Evolutionary conservation across 1,140 invertebrate species (phyloP).

Genomic region (Camponotus vicinus): DNA sequence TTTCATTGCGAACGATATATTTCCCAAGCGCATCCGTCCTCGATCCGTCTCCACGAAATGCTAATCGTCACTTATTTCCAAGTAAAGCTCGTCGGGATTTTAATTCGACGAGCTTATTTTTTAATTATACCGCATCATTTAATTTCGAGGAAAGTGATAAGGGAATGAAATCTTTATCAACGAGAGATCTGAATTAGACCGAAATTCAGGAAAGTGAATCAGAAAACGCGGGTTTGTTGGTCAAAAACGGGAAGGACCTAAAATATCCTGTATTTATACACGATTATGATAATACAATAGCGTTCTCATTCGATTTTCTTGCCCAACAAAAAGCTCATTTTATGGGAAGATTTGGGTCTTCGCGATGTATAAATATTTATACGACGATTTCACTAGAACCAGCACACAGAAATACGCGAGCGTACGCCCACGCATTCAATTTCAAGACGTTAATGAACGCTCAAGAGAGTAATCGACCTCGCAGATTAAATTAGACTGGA

Average conservation of each 20-base stretch:
- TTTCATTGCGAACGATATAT: not conserved
- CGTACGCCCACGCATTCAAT: constrained; percentile 9
- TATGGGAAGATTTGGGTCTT: not conserved
- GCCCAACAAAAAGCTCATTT: not conserved
- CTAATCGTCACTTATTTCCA: constrained; percentile 10
- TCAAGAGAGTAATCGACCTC: constrained; percentile 46
- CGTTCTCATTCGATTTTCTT: constrained; percentile 1
- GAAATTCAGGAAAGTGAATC: not conserved
- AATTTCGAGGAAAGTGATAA: not conserved
- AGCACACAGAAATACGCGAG: not conserved
- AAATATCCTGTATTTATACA: not conserved
- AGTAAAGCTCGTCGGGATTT: not conserved
- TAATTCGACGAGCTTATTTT: not conserved
- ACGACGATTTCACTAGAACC: constrained; percentile 19
- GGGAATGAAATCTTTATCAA: not conserved
- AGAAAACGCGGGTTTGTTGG: too few relatives aligned
- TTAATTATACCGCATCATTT: not conserved
- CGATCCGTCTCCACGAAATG: constrained; percentile 4
- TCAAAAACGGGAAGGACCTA: not conserved
- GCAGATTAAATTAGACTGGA: constrained; percentile 20
- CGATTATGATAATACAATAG: not conserved
- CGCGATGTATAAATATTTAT: constrained; percentile 46
- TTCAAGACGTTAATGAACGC: constrained; percentile 51
- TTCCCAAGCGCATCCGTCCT: constrained; percentile 15
- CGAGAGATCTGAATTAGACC: not conserved